These are phyloP conservation scores for Acomys russatus DNA, from an alignment of 2,797 vertebrate genomes.

Conservation along the genomic window DNA sequence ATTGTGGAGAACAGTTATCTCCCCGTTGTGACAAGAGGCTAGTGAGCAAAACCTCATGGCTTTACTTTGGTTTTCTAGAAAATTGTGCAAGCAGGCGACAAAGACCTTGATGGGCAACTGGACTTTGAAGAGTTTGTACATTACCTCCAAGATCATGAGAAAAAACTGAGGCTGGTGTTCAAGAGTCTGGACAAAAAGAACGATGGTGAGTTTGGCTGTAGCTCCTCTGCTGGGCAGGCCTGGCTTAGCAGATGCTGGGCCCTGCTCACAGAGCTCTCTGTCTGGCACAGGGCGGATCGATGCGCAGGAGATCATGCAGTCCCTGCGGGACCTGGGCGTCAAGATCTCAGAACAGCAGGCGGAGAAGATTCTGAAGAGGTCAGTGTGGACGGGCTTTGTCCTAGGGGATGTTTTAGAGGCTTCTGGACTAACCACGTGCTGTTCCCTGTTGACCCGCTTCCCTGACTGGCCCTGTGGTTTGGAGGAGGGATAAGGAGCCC, in stretches of 20 bases:
- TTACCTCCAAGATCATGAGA: slow-evolving; percentile 97
- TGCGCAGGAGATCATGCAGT: slow-evolving; percentile 98
- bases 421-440: not conserved
- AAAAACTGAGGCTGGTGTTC: slow-evolving; percentile 97
- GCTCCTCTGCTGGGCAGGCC: fast-evolving
- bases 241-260: fast-evolving
- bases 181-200: slow-evolving; percentile 98
- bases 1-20: not conserved
- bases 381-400: slow-evolving; percentile 36
- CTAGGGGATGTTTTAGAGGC: not conserved
- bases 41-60: slow-evolving; percentile 37
- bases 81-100: slow-evolving; percentile 97
- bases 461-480: slow-evolving; percentile 45
- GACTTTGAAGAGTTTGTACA: slow-evolving; percentile 99
- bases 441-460: not conserved
- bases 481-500: not conserved
- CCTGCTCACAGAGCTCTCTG: slow-evolving; percentile 51
- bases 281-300: slow-evolving; percentile 93
- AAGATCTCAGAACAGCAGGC: slow-evolving; percentile 98
- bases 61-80: slow-evolving; percentile 89
- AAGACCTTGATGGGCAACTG: slow-evolving; percentile 96
- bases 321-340: slow-evolving; percentile 96
- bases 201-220: slow-evolving; percentile 89
- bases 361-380: slow-evolving; percentile 97
- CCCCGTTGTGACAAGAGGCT: not conserved